A percentile compares a stretch with the other conserved stretches of the same genome.
phyloP scores from a whole-genome alignment of 2,113 vertebrate species.

The Erpornis zantholeuca region DNA sequence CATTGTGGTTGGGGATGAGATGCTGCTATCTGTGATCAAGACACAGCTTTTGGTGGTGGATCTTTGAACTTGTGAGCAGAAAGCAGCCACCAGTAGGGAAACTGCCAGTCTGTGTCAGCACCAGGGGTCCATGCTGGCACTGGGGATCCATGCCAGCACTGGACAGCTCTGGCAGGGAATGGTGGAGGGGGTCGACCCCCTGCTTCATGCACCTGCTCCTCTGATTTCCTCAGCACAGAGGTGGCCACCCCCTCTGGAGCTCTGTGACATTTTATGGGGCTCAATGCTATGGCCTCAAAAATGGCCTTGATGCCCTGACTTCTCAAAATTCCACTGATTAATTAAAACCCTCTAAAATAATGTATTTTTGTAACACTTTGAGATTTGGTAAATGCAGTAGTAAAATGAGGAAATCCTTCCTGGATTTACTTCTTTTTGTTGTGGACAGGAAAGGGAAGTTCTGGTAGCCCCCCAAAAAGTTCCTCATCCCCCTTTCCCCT shows the following conservation, averaged over 20 bases:
- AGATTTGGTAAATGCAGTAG: not conserved
- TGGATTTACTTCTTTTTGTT: not conserved
- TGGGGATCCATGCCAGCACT: not conserved
- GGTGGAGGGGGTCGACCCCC: too few relatives aligned
- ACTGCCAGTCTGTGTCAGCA: not conserved
- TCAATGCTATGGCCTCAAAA: not conserved
- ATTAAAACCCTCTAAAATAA: not conserved
- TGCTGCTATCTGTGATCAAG: not conserved
- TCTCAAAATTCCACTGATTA: not conserved
- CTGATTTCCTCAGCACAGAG: accelerated
- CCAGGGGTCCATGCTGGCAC: accelerated
- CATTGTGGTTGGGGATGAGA: not conserved
- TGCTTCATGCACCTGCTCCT: not conserved
- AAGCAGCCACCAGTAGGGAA: not conserved
- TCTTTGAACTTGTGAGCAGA: not conserved
- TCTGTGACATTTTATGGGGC: not conserved
- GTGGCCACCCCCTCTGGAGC: not conserved
- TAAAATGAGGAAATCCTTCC: not conserved
- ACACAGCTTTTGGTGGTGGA: not conserved
- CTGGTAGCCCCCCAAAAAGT: not conserved
- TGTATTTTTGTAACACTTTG: not conserved
- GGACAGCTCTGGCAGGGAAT: not conserved
- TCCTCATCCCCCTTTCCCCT: not conserved
- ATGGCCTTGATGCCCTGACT: not conserved
- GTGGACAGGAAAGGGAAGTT: not conserved